These are phyloP conservation scores for Apis cerana DNA, from an alignment of 1,140 invertebrate species.

Conservation along the genomic window DNA sequence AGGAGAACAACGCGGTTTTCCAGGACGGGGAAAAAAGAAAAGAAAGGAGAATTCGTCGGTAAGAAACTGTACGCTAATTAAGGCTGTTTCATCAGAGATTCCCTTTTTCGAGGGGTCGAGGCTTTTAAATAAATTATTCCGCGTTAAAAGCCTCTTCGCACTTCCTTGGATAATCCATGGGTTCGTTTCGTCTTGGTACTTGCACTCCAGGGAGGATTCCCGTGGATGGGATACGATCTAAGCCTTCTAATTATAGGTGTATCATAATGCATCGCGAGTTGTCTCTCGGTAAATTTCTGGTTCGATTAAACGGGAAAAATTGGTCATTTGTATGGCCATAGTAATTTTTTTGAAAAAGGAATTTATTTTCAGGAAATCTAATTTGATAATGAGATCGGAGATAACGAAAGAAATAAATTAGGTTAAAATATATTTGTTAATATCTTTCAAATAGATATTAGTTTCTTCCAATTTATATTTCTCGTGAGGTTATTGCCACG, in stretches of 20 bases:
- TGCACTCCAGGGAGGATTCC: conserved; percentile 30
- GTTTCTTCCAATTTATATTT: no score
- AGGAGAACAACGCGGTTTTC: conserved; percentile 65
- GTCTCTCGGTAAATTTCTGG: conserved; percentile 30
- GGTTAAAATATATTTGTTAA: not conserved
- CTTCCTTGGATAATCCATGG: conserved; percentile 68
- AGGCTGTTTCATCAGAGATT: conserved; percentile 68
- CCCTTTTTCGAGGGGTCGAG: conserved; percentile 46
- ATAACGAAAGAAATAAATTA: not conserved
- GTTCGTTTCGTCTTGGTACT: conserved; percentile 51
- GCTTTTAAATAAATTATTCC: conserved; percentile 72
- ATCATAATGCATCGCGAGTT: not conserved
- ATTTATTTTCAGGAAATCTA: not conserved
- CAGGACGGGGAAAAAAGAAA: conserved; percentile 46
- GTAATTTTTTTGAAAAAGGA: not conserved
- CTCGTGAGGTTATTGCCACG: no score
- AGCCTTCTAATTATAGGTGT: conserved; percentile 25
- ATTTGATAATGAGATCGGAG: not conserved
- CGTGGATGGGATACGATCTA: not conserved
- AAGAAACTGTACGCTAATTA: conserved; percentile 67
- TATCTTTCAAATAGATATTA: no score
- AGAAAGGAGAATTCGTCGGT: conserved; percentile 46
- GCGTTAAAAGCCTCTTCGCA: conserved; percentile 70
- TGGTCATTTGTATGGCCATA: not conserved
- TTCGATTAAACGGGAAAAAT: not conserved